These are phyloP conservation scores for Diphyllodes magnificus DNA, from an alignment of 2,113 vertebrate genomes.

Conservation along the genomic window DNA sequence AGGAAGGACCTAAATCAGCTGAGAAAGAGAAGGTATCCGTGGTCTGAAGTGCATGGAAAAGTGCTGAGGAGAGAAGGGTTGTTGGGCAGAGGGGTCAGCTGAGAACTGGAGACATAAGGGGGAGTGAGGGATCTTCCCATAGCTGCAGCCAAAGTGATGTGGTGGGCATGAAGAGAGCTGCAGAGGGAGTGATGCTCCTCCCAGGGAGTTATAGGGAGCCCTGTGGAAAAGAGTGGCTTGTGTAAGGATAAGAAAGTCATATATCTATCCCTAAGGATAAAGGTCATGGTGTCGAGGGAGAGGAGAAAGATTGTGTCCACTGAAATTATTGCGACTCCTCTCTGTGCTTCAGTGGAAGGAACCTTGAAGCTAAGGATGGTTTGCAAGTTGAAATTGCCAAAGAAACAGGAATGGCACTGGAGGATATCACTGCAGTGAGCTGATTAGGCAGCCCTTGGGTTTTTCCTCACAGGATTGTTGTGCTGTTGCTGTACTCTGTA, in stretches of 20 bases:
- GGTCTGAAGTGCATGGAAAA: background rate
- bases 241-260: background rate
- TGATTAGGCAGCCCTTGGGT: background rate
- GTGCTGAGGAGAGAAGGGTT: background rate
- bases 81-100: background rate
- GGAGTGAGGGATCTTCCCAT: background rate
- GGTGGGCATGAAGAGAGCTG: background rate
- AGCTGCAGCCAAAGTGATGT: accelerated
- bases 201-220: accelerated
- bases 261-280: background rate
- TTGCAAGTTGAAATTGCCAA: background rate
- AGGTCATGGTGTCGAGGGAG: accelerated
- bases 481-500: background rate
- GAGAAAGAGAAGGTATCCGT: background rate
- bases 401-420: background rate
- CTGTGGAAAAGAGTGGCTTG: background rate
- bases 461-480: background rate
- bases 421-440: background rate
- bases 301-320: background rate
- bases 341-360: background rate
- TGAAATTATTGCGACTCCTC: accelerated
- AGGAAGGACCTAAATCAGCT: background rate
- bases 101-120: background rate
- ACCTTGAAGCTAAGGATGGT: background rate
- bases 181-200: background rate